Evolutionary conservation across 2,113 vertebrate species (phyloP).

Genomic region (Oreochromis aureus): DNA sequence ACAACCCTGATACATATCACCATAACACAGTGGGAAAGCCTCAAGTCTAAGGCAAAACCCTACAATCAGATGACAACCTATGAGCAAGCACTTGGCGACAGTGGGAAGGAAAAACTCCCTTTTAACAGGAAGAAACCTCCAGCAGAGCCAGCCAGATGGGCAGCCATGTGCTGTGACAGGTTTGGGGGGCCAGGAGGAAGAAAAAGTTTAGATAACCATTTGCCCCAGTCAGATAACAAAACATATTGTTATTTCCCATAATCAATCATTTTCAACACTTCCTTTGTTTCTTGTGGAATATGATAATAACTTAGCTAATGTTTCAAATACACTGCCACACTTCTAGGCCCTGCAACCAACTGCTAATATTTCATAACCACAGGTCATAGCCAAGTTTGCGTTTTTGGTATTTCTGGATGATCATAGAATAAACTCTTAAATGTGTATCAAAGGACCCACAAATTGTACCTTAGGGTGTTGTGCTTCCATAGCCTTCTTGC

Average conservation of each 20-base stretch:
- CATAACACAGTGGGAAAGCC: background rate
- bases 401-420: background rate
- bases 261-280: background rate
- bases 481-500: slow-evolving; percentile 90
- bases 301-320: background rate
- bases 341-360: background rate
- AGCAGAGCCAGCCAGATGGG: too few species aligned
- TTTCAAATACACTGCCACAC: background rate
- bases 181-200: too few species aligned
- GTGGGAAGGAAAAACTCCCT: too few species aligned
- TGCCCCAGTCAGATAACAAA: background rate
- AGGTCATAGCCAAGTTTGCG: background rate
- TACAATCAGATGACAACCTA: too few species aligned
- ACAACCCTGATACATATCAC: too few species aligned
- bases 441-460: background rate
- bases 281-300: background rate
- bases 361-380: background rate
- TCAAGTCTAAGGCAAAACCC: background rate
- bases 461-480: slow-evolving; percentile 87
- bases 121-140: too few species aligned
- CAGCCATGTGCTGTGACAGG: too few species aligned
- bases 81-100: too few species aligned
- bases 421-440: background rate
- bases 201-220: background rate
- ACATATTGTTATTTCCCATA: background rate